Percentiles rank a stretch among this genome's conserved stretches.
phyloP scores from a whole-genome alignment of 2,797 vertebrate genomes.

The Falco concolor region DNA sequence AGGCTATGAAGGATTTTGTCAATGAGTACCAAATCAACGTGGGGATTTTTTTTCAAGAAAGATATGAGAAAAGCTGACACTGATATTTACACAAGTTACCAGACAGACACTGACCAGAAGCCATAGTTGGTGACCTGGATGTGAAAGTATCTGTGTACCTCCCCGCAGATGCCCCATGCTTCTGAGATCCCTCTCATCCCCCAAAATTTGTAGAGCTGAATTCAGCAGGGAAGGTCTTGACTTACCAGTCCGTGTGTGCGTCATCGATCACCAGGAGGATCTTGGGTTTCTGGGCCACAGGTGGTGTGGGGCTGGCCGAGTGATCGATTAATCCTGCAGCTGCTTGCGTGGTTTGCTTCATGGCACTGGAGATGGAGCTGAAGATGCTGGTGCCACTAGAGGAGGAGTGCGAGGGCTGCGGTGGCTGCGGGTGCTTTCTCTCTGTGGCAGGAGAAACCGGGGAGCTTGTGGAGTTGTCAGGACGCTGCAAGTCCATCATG shows the following conservation, averaged over 20 bases:
- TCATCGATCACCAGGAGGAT: slow-evolving; percentile 90
- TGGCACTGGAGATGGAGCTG: slow-evolving; percentile 92
- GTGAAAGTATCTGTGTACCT: background rate
- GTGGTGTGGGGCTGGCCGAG: background rate
- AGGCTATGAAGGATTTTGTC: background rate
- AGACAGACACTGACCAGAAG: background rate
- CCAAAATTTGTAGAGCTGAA: background rate
- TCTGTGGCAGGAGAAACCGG: slow-evolving; percentile 87
- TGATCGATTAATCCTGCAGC: slow-evolving; percentile 74
- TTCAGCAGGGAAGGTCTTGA: background rate
- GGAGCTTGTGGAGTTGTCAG: slow-evolving; percentile 84
- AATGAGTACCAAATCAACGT: background rate
- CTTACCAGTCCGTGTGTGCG: slow-evolving; percentile 93
- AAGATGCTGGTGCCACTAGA: slow-evolving; percentile 80
- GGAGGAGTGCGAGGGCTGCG: slow-evolving; percentile 58
- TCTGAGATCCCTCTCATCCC: background rate
- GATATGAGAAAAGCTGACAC: background rate
- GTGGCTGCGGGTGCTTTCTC: slow-evolving; percentile 80
- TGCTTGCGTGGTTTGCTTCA: slow-evolving; percentile 85
- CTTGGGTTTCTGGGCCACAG: slow-evolving; percentile 82
- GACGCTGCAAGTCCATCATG: slow-evolving; percentile 93
- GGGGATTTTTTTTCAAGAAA: background rate
- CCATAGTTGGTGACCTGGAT: background rate
- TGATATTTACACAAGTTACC: background rate
- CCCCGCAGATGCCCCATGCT: fast-evolving